A percentile compares a stretch with the other conserved stretches of the same genome.
Evolutionary conservation across 2,888 invertebrate species (phyloP).

Genomic region (Sminthurides aquaticus): DNA sequence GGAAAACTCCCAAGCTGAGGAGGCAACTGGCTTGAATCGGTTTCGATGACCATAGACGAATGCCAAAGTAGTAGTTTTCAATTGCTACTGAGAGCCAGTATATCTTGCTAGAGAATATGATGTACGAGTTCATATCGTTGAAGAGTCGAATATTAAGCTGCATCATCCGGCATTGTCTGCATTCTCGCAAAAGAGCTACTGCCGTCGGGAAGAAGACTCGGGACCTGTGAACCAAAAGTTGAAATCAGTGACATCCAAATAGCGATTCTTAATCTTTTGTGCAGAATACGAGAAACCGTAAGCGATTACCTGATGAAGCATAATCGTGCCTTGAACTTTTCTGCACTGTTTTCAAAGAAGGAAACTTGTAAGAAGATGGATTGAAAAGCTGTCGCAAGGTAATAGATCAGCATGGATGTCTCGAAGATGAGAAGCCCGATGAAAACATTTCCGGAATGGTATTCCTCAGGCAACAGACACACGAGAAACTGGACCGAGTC

Average conservation of each 20-base stretch:
- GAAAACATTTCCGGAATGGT: background rate
- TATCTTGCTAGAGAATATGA: conserved; percentile 14
- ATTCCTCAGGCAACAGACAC: background rate
- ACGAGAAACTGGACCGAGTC: conserved; percentile 4
- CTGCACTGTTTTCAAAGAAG: conserved; percentile 7
- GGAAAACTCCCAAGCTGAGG: conserved; percentile 9
- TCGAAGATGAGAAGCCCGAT: conserved; percentile 4
- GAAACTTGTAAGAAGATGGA: conserved; percentile 12
- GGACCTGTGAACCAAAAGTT: background rate
- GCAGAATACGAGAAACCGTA: no score
- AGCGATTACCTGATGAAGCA: conserved; percentile 5
- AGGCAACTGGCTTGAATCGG: background rate
- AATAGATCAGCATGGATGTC: background rate
- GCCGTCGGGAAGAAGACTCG: conserved; percentile 3
- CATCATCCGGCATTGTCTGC: conserved; percentile 11
- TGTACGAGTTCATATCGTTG: conserved; percentile 12
- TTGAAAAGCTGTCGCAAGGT: conserved; percentile 4
- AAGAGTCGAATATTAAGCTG: conserved; percentile 14
- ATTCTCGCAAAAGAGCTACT: background rate
- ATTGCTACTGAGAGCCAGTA: conserved; percentile 13
- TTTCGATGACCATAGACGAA: background rate
- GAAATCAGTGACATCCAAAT: no score
- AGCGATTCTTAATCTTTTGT: no score
- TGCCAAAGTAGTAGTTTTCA: conserved; percentile 15
- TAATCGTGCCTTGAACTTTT: conserved; percentile 1